Evolutionary conservation across 2,113 vertebrate genomes (phyloP).

Genomic region (Pterocles burchelli): DNA sequence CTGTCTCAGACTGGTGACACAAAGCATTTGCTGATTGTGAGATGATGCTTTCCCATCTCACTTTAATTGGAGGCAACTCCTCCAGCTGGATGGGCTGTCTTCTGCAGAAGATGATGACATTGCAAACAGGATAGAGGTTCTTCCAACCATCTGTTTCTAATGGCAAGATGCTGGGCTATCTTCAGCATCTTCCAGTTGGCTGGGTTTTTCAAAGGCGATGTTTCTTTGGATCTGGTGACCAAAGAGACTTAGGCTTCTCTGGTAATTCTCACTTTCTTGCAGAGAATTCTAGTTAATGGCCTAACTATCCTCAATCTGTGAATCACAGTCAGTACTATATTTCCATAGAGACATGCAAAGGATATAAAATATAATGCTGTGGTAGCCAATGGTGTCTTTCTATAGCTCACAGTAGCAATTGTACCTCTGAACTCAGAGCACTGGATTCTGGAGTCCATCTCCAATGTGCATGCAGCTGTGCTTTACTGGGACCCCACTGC

Average conservation of each 20-base stretch:
- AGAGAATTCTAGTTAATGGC: not conserved
- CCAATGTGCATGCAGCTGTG: rapidly evolving
- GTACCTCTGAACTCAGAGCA: not conserved
- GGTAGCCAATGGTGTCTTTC: not conserved
- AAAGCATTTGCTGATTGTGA: not conserved
- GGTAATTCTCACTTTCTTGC: not conserved
- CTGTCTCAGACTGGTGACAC: not conserved
- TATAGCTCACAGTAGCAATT: not conserved
- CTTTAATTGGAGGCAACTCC: constrained; percentile 26
- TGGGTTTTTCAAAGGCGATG: not conserved
- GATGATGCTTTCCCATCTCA: not conserved
- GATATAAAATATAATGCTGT: not conserved
- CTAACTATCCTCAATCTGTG: not conserved
- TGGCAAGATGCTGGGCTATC: not conserved
- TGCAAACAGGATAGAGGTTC: constrained; percentile 3
- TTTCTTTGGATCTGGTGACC: not conserved
- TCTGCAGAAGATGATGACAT: not conserved
- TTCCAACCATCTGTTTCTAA: constrained; percentile 41
- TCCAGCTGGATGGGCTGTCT: constrained; percentile 38
- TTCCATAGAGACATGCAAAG: not conserved
- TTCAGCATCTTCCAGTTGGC: not conserved
- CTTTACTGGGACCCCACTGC: not conserved
- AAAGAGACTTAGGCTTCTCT: not conserved
- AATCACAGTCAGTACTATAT: not conserved
- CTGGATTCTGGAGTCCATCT: not conserved